Evolutionary conservation across 2,888 invertebrate species (phyloP), one percentile per base, ranked within the genome.

Genomic region (Drosophila percnosoma): DNA sequence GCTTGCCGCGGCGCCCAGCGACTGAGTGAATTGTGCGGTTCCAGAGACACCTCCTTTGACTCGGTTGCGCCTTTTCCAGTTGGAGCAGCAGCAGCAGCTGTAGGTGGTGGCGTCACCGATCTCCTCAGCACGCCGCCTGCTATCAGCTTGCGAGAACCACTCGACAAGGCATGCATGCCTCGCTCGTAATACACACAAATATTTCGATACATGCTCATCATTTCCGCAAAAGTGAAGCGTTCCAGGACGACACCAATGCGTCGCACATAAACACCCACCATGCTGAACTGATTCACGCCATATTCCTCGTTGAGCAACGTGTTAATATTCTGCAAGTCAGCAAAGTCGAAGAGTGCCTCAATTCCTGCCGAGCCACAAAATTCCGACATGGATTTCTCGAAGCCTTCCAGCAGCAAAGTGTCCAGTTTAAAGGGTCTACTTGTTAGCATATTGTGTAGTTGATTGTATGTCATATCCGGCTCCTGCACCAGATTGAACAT

Each of bases 1-100:
- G 98, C 98, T 93, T 98, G 98, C 85, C 97, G 96, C 73, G 96
- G 95, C 1, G 97, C 97, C 97, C 97, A 97, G 68, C 95, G 95
- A 78, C 95, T 95, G 82, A 95, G 94, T 78, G 95, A 76, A 73
- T 91, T 90, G 2, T 89, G 86, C 2, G 45, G 15, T 8, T 51
- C 89, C 87, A 0, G 31, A 11, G 13, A 27, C 55, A 21, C 31
- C 7, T 45, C 15, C 7, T 24, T 45, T 60, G 8, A 53, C 8
- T 52, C 66, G 7, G 29, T 55, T 52, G 48, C 59, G 10, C 5
- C 40, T 45, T 57, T 33, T 24, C 18, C 34, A 4, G 13, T 24
- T 0, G 55, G 18, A 10, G 38, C 24, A 24, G 48, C 4, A 31
- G 27, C 45, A 45, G 24, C 13, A 55, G 38, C 33, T 3, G n/a